Conservation (phyloP, 2,113 vertebrate genomes). For the Sardina pilchardus region DNA sequence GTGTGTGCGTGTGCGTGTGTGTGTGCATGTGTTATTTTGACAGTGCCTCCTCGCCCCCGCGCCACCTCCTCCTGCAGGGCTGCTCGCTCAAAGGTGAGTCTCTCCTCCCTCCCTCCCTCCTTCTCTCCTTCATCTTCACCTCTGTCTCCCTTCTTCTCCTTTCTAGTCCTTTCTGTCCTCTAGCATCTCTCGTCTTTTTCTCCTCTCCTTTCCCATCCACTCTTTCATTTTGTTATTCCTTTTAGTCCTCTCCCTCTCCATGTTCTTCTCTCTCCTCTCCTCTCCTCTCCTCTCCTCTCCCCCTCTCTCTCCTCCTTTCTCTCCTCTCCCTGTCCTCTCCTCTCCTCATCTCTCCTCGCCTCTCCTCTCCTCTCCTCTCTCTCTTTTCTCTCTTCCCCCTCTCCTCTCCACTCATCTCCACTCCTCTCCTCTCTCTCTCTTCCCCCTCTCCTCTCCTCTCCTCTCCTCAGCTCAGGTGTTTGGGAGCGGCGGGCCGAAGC, state of each 20-base stretch:
- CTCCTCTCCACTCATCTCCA: background rate
- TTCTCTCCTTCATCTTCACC: background rate
- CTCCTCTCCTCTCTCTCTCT: too few species aligned
- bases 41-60: constrained; percentile 88
- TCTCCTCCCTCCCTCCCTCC: background rate
- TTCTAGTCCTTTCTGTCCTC: background rate
- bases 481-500: background rate
- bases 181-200: background rate
- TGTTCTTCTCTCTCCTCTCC: background rate
- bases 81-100: constrained; percentile 90
- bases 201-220: background rate
- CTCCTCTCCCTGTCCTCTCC: background rate
- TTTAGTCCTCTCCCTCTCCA: background rate
- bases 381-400: background rate
- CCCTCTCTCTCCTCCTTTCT: background rate
- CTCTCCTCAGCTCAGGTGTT: background rate
- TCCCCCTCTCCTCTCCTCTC: background rate
- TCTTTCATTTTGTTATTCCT: background rate
- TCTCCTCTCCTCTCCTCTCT: background rate
- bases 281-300: background rate
- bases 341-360: background rate
- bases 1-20: background rate
- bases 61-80: constrained; percentile 87
- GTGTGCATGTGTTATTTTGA: constrained; percentile 52
- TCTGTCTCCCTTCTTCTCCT: background rate